Base-by-base conservation (phyloP, 2,888 invertebrate species). In the Orchesellides sinensis region DNA sequence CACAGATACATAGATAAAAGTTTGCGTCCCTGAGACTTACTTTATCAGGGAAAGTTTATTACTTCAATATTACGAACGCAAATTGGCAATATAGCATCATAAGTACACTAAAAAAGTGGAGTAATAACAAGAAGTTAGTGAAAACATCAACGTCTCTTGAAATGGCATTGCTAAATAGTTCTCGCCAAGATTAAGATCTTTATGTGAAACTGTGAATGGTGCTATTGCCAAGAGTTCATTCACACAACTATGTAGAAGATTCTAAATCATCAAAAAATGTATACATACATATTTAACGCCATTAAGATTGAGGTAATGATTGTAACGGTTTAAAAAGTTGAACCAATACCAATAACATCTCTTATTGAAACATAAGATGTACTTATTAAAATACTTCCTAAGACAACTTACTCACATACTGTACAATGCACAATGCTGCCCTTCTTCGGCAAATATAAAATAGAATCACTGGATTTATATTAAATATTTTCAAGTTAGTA, bases 81-180 rank as follows among this genome's bases (percentile, higher is more conserved):
- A n/a, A n/a, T n/a, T n/a, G n/a, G n/a, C n/a, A n/a, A n/a, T n/a
- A n/a, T n/a, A n/a, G n/a, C n/a, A n/a, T n/a, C n/a, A n/a, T n/a
- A n/a, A n/a, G n/a, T n/a, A n/a, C n/a, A n/a, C n/a, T n/a, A 68
- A 68, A 68, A 68, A 52, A 52, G 68, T 68, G 47, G 52, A 32
- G 27, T 68, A 29, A 27, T 68, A 52, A 68, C 49, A 52, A 52
- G 52, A 52, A 68, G 52, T 27, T 14, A 17, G 47, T 10, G 32
- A 56, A 56, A 17, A 56, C 17, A 63, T 63, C 63, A 63, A 40
- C 23, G 63, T 63, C 63, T 61, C 17, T 14, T 61, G 19, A 63
- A 19, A 32, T 14, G 35, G 63, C 29, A 32, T n/a, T 17, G 17
- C 25, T 29, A n/a, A 10, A 40, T n/a, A 40, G 40, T 40, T 40